Base-by-base conservation (phyloP, 2,797 vertebrate species). In the Sorex maritimensis region DNA sequence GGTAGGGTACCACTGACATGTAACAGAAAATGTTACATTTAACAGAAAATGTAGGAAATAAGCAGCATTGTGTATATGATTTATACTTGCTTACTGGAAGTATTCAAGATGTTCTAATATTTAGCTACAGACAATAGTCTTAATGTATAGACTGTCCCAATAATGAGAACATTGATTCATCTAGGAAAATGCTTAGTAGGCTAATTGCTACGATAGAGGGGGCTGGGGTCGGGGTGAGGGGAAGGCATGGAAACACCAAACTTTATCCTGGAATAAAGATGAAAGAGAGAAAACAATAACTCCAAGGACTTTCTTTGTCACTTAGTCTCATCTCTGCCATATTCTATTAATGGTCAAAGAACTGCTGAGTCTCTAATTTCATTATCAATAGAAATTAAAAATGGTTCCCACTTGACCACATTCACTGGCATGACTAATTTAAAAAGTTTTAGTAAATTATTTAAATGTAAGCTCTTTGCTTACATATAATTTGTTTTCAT, bases 1-100 rank as follows among this genome's bases (percentile, higher is more conserved):
- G 34, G 34, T 34, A 34, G 34, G 34, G 19, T 7, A 5, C 23
- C 38, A 23, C 3, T 0, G 8, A 49, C 6, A 63, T 23, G 61
- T 2, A 34, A 41, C 41, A 44, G 5, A 44, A 44, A 44, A 44
- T 44, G 41, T 44, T 44, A 44, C 41, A 61, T 61, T 4, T 61
- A 73, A 7, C 14, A 24, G 15, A 55, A 1, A 14, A 19, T 5
- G 0, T 0, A n/a, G 77, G 49, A 41, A 69, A 49, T 2, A 13
- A 0, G 7, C 1, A 6, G 17, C 44, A 19, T 0, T 2, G 0
- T 24, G 49, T 10, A 19, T 1, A 7, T 2, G 2, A 49, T 9
- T 6, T 61, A 34, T 55, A 68, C 26, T 55, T 71, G 30, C 80
- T 49, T n/a, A 17, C 3, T 58, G 38, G 26, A 75, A 77, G 41